phyloP scores from a whole-genome alignment of 2,113 vertebrate species.

The Actinemys pallida region DNA sequence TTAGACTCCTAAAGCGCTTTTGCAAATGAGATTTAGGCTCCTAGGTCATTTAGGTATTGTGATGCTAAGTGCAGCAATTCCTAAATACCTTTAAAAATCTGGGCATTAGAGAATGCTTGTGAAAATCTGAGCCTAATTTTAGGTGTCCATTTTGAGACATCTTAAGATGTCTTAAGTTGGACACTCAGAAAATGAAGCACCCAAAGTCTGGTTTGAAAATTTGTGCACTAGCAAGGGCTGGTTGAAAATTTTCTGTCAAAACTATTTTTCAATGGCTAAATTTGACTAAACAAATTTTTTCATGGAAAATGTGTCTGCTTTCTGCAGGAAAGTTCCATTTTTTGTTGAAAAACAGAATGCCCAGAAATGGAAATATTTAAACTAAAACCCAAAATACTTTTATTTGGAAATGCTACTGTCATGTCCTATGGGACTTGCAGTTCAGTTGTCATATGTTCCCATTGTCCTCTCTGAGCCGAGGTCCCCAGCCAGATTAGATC shows the following conservation, averaged over 20 bases:
- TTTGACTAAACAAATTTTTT: not conserved
- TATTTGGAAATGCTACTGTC: not conserved
- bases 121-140: not conserved
- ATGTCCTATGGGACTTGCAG: not conserved
- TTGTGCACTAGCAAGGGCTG: not conserved
- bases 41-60: not conserved
- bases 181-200: not conserved
- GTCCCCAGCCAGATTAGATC: not conserved
- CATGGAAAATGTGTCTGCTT: not conserved
- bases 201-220: not conserved
- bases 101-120: not conserved
- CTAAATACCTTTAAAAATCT: not conserved
- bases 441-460: not conserved
- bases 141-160: not conserved
- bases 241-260: not conserved
- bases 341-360: not conserved
- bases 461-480: not conserved
- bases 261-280: not conserved
- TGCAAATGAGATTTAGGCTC: not conserved
- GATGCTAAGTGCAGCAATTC: not conserved
- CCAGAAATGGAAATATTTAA: not conserved
- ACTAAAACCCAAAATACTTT: not conserved
- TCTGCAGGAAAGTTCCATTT: not conserved
- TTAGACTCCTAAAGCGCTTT: not conserved
- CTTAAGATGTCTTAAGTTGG: not conserved